A percentile compares a stretch with the other conserved stretches of the same genome.
Conservation (phyloP, 2,888 invertebrate genomes). For the Sussaba pulchella region DNA sequence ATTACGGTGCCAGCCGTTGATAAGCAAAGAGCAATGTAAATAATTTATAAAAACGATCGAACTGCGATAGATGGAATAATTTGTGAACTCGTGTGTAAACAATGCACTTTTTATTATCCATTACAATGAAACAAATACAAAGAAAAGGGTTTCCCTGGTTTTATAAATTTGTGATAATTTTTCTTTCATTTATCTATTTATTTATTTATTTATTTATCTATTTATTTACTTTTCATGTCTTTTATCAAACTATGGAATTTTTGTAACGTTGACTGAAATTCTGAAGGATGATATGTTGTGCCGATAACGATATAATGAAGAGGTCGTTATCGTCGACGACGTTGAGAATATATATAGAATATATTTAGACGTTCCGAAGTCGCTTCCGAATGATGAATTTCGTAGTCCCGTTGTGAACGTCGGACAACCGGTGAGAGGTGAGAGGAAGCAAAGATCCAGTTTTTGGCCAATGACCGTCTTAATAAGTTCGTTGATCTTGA, state of each 20-base stretch:
- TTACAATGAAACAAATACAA: constrained; percentile 33
- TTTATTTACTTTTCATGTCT: background rate
- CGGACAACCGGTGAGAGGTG: background rate
- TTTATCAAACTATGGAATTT: no score
- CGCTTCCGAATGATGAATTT: constrained; percentile 6
- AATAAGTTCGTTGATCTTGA: constrained; percentile 29
- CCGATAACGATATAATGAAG: no score
- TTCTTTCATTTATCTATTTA: no score
- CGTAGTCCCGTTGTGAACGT: constrained; percentile 4
- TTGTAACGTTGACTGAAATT: no score
- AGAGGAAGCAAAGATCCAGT: constrained; percentile 9
- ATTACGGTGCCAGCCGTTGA: background rate
- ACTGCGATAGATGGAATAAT: constrained; percentile 4
- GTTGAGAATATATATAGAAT: background rate
- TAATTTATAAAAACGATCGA: background rate
- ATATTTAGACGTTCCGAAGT: background rate
- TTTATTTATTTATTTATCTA: background rate
- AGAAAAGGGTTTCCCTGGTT: constrained; percentile 15
- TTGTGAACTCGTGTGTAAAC: background rate
- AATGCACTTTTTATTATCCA: constrained; percentile 11
- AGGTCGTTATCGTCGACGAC: background rate
- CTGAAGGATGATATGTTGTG: no score
- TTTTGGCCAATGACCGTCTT: constrained; percentile 17
- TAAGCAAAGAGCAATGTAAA: constrained; percentile 12
- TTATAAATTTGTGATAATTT: constrained; percentile 2